phyloP scores from a whole-genome alignment of 2,888 invertebrate species.

The Gasteruption jaculator region DNA sequence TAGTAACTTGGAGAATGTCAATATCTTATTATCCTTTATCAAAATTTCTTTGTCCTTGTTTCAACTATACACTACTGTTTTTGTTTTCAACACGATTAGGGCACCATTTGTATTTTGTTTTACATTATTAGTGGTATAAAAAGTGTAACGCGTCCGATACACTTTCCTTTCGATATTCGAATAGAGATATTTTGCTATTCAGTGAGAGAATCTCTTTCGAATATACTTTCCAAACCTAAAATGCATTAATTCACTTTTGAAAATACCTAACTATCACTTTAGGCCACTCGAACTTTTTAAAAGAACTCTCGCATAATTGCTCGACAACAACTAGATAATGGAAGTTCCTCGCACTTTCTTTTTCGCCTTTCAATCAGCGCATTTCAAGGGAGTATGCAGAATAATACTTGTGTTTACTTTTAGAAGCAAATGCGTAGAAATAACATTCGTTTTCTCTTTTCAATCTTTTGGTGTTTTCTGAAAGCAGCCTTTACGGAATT shows the following conservation, averaged over 20 bases:
- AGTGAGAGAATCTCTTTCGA: too few relatives aligned
- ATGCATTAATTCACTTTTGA: constrained; percentile 17
- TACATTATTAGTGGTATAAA: constrained; percentile 26
- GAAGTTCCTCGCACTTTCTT: too few relatives aligned
- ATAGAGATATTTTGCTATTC: too few relatives aligned
- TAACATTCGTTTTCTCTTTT: constrained; percentile 6
- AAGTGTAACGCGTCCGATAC: constrained; percentile 23
- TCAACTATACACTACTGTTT: background rate
- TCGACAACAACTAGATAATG: too few relatives aligned
- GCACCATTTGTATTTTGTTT: constrained; percentile 21
- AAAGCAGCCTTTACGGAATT: too few relatives aligned
- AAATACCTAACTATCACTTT: constrained; percentile 29
- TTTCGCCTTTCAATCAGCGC: constrained; percentile 8
- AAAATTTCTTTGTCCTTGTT: background rate
- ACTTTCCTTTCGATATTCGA: too few relatives aligned
- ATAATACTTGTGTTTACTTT: too few relatives aligned
- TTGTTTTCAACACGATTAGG: constrained; percentile 28
- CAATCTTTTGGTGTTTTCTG: constrained; percentile 17
- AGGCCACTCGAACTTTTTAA: constrained; percentile 27
- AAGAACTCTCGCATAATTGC: too few relatives aligned
- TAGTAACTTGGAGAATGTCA: too few relatives aligned
- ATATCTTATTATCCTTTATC: background rate
- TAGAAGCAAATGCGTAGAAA: constrained; percentile 15
- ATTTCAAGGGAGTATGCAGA: constrained; percentile 5
- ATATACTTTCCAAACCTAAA: too few relatives aligned